Percentiles rank a stretch among this genome's conserved stretches.
These are phyloP conservation scores for Sanderia malayensis DNA, from an alignment of 30 jellyfish, hydroid and myxozoan species.

Conservation along the genomic window DNA sequence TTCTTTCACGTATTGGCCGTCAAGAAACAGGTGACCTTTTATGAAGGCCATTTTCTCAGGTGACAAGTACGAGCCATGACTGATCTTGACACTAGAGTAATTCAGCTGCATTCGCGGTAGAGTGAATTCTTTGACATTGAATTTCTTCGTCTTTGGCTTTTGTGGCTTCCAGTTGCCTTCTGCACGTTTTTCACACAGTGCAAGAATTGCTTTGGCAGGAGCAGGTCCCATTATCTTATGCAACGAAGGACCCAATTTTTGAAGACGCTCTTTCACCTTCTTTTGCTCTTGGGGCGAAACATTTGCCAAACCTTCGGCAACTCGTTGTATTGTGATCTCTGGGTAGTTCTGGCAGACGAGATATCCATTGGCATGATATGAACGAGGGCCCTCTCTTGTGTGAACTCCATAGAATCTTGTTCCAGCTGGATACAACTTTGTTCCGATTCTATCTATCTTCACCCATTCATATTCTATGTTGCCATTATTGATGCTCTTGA, in stretches of 20 bases:
- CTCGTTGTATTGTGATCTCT: not conserved
- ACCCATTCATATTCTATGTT: not conserved
- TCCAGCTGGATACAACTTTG: not conserved
- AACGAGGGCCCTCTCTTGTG: not conserved
- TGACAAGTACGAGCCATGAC: not conserved
- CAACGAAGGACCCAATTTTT: not conserved
- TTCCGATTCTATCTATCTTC: not conserved
- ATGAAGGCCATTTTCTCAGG: not conserved
- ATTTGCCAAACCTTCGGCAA: not conserved
- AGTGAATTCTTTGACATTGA: not conserved
- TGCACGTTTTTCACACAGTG: not conserved
- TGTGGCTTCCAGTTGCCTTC: not conserved
- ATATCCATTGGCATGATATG: not conserved
- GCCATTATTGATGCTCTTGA: not conserved
- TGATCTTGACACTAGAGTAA: not conserved
- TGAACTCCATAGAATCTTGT: not conserved
- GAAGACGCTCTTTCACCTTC: not conserved
- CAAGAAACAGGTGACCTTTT: not conserved
- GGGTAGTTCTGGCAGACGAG: not conserved
- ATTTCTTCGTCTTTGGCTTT: not conserved
- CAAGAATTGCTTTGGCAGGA: not conserved
- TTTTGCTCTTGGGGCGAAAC: not conserved
- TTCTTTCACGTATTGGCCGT: not conserved
- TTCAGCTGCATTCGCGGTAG: not conserved
- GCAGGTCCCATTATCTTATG: not conserved